Conservation (phyloP, 2,797 vertebrate genomes). For the Cichlasoma orientale region DNA sequence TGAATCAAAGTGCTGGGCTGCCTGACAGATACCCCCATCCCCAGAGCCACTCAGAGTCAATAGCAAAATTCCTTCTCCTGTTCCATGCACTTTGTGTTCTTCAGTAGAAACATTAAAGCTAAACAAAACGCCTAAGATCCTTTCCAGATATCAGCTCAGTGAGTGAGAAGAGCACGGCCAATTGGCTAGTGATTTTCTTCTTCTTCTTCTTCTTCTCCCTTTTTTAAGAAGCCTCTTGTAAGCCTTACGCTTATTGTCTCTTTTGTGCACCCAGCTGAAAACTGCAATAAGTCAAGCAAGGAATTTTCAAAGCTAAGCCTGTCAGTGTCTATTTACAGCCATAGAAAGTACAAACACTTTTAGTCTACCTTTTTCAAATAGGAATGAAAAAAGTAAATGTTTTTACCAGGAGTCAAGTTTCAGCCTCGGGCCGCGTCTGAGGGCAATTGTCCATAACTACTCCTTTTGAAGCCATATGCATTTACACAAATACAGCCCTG, state of each 20-base stretch:
- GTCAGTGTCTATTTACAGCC: constrained; percentile 58
- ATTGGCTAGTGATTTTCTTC: constrained; percentile 67
- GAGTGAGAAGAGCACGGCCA: constrained; percentile 35
- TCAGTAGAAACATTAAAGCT: constrained; percentile 16
- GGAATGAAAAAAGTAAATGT: constrained; percentile 42
- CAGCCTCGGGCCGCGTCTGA: constrained; percentile 38
- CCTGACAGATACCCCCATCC: background rate
- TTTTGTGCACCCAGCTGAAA: constrained; percentile 62
- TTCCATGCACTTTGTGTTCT: background rate
- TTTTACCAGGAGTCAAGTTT: constrained; percentile 38
- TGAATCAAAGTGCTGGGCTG: background rate
- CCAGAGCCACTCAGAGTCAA: background rate
- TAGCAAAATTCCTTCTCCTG: background rate
- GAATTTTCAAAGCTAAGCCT: constrained; percentile 59
- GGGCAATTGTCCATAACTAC: constrained; percentile 46
- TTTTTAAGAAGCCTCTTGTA: constrained; percentile 56
- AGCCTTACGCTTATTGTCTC: constrained; percentile 37
- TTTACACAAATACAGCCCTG: constrained; percentile 50
- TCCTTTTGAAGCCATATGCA: constrained; percentile 52
- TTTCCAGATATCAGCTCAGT: constrained; percentile 23
- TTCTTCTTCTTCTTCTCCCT: constrained; percentile 11
- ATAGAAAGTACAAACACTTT: constrained; percentile 45
- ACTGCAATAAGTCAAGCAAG: constrained; percentile 54
- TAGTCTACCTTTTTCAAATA: constrained; percentile 42
- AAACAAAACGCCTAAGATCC: constrained; percentile 36